These are phyloP conservation scores for Lota lota DNA, from an alignment of 2,113 vertebrate species.

Conservation along the genomic window DNA sequence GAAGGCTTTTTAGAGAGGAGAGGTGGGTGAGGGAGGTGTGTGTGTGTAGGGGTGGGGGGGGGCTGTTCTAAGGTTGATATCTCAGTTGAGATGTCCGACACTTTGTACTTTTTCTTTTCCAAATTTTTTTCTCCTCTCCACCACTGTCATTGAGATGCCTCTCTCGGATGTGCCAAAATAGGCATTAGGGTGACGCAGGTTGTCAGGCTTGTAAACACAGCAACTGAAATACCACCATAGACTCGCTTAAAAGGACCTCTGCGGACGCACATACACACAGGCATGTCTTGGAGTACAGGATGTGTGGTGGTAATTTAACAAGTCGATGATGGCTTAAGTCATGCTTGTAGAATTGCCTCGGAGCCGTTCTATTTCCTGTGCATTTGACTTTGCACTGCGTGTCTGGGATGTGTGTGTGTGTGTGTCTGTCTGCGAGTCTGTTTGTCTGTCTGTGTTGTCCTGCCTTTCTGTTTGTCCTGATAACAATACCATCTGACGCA, in stretches of 20 bases:
- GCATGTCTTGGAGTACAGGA: slow-evolving; percentile 61
- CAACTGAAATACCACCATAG: slow-evolving; percentile 35
- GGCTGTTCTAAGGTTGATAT: slow-evolving; percentile 12
- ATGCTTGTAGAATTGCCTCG: slow-evolving; percentile 60
- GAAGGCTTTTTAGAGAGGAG: slow-evolving; percentile 11
- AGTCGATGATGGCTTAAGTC: slow-evolving; percentile 57
- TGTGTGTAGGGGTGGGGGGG: slow-evolving; percentile 8
- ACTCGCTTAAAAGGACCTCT: background rate
- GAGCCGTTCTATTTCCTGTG: slow-evolving; percentile 37
- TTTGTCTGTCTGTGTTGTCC: background rate
- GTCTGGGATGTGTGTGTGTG: background rate
- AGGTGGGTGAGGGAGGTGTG: background rate
- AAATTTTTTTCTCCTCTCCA: background rate
- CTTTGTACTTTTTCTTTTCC: slow-evolving; percentile 26
- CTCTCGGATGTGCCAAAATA: slow-evolving; percentile 43
- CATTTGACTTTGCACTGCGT: slow-evolving; percentile 35
- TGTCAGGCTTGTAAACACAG: slow-evolving; percentile 45
- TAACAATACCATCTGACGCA: slow-evolving; percentile 24
- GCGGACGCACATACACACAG: background rate
- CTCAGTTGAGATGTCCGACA: slow-evolving; percentile 26
- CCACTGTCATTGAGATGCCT: slow-evolving; percentile 23
- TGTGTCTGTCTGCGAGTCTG: background rate
- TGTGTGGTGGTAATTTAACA: slow-evolving; percentile 62
- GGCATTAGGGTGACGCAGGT: slow-evolving; percentile 43
- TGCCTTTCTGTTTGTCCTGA: slow-evolving; percentile 16